Base-by-base conservation (phyloP, 2,888 invertebrate genomes). In the Troides oblongomaculatus region DNA sequence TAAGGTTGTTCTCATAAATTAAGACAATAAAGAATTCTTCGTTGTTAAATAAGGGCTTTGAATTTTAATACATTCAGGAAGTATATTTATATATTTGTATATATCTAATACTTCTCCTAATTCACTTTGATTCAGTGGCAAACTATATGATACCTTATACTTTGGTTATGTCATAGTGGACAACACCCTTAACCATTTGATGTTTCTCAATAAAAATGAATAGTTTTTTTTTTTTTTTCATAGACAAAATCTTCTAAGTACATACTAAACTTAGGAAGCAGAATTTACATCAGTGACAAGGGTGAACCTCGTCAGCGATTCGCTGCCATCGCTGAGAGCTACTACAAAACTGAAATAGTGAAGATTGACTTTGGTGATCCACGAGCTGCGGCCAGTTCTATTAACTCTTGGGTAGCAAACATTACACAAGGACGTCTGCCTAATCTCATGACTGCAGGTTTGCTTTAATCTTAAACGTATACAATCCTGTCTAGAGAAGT, bases 391-490 rank as follows among this genome's bases (percentile, higher is more conserved):
- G 94, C 94, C 0, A 79, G 86, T 8, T 83, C 87, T 10, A 97
- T 99, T 71, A 99, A 99, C 79, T 78, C 87, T 0, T 99, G 98
- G 97, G 96, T 97, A 1, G 93, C 94, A 43, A 94, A 95, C 70
- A 88, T 95, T 14, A 98, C 99, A 0, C 91, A 94, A 12, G 95
- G 96, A 17, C 95, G 94, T 76, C 96, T 99, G 53, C 89, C 93
- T 14, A 92, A 95, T 77, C 83, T 97, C 64, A 94, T 96, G 10
- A 87, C 89, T 14, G 90, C 94, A 78, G 95, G 96, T 94, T 81
- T 72, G 78, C 73, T 53, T 53, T 2, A n/a, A 53, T 53, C 18
- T 53, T 53, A 3, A 53, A n/a, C 6, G 18, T 53, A 5, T 53
- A 5, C 18, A 53, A 18, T n/a, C 4, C 0, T n/a, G 18, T 53